Base-by-base conservation (phyloP, 2,888 invertebrate species). In the Phortica okadai region DNA sequence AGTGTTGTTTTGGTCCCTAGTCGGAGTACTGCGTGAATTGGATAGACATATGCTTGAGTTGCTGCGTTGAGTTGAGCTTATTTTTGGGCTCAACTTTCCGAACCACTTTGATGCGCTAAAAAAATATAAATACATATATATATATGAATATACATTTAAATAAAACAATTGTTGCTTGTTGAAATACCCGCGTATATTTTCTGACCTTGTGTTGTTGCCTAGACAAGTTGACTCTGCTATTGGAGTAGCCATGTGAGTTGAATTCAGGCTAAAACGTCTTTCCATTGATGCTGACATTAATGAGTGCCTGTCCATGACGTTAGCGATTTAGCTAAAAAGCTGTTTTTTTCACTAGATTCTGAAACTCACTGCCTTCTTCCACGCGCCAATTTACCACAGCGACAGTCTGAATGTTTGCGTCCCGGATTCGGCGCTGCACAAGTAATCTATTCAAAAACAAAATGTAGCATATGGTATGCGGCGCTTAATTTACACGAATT, bases 221-320 rank as follows among this genome's bases (percentile, higher is more conserved):
- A 90, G 75, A 78, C 90, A 88, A 73, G 91, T 91, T 33, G 91
- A 91, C 76, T 91, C 90, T 2, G 91, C 91, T 50, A 90, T 87
- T 6, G 91, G 91, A 77, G 77, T 86, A 7, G 84, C 56, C 16
- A 88, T 76, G 70, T 85, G 89, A 42, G 89, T 82, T 1, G 88
- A 80, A 76, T 85, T 90, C 42, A 89, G 79, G 77, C 89, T 91
- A 50, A 83, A 84, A n/a, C 88, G 84, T 6, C 83, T 85, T 50
- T 88, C 88, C 80, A 89, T 82, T 76, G 80, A 79, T 14, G 62
- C 76, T 4, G 33, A 33, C 33, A 33, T 33, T 14, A 50, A 5
- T 62, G 59, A 59, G 64, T 78, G 81, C 58, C 59, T 72, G 25
- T 82, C 80, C 83, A 82, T 82, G 56, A 62, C 74, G 72, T 59